Conservation (phyloP, 2,797 vertebrate genomes). For the Phalloptychus januarius region DNA sequence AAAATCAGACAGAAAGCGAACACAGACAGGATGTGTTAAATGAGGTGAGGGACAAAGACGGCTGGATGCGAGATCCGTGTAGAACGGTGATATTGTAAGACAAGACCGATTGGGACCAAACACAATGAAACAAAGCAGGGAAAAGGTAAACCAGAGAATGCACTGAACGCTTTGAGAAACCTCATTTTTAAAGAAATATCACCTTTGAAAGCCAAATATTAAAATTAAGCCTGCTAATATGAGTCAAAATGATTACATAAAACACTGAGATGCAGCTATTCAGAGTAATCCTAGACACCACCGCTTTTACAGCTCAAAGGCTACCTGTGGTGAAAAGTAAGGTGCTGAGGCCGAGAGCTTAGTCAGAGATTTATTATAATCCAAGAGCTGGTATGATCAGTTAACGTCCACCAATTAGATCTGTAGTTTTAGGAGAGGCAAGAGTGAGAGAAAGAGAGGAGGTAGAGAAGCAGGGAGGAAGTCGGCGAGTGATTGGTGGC, state of each 20-base stretch:
- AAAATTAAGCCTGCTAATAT: constrained; percentile 6
- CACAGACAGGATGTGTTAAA: constrained; percentile 43
- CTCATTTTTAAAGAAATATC: neutral
- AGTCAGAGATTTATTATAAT: constrained; percentile 64
- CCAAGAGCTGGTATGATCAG: constrained; percentile 48
- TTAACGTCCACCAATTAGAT: constrained; percentile 69
- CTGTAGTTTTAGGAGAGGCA: constrained; percentile 62
- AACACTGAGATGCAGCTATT: constrained; percentile 29
- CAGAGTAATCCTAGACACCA: constrained; percentile 23
- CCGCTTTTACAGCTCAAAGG: constrained; percentile 28
- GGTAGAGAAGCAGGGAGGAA: constrained; percentile 29
- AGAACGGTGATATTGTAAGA: constrained; percentile 42
- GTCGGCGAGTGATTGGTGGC: constrained; percentile 77
- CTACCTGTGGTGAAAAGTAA: constrained; percentile 33
- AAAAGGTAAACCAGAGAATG: neutral
- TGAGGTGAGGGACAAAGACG: constrained; percentile 33
- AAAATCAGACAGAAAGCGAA: constrained; percentile 42
- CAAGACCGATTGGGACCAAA: constrained; percentile 12
- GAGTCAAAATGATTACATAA: constrained; percentile 1
- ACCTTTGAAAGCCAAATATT: constrained; percentile 14
- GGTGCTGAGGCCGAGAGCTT: constrained; percentile 40
- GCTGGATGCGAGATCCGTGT: constrained; percentile 46
- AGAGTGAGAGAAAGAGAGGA: constrained; percentile 35
- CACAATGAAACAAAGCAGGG: constrained; percentile 10
- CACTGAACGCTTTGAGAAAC: neutral